phyloP scores from a whole-genome alignment of 2,797 vertebrate species.

The Karalla daura region DNA sequence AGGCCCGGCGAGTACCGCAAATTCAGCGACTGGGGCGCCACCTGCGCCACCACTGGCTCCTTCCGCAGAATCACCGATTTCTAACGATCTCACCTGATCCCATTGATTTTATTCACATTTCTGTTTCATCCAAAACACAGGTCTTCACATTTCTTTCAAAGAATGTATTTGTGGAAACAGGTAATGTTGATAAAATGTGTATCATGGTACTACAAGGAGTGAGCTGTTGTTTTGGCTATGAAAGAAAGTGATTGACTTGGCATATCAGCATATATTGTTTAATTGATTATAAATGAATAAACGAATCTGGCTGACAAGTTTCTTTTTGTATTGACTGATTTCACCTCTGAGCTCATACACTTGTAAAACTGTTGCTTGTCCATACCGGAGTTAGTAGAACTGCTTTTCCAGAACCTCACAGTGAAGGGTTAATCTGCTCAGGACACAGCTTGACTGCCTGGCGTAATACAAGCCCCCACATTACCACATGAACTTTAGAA shows the following conservation, averaged over 20 bases:
- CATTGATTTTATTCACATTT: constrained; percentile 47
- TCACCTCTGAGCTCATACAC: background rate
- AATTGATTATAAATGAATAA: constrained; percentile 61
- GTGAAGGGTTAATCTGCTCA: too few species aligned
- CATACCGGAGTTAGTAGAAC: background rate
- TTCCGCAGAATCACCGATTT: constrained; percentile 81
- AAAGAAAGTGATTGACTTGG: background rate
- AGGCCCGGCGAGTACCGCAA: constrained; percentile 78
- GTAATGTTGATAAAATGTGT: constrained; percentile 37
- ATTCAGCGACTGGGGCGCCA: constrained; percentile 78
- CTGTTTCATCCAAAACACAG: background rate
- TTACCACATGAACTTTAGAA: background rate
- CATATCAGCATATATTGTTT: constrained; percentile 25
- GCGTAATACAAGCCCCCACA: too few species aligned
- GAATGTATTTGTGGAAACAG: constrained; percentile 24
- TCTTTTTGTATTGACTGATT: constrained; percentile 30
- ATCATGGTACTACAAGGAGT: background rate
- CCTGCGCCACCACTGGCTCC: constrained; percentile 79
- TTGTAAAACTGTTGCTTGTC: background rate
- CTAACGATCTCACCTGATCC: constrained; percentile 38
- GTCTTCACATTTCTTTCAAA: background rate
- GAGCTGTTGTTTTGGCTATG: constrained; percentile 12
- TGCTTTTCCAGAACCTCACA: too few species aligned
- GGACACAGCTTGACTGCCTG: too few species aligned
- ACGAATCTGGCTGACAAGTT: constrained; percentile 38